Evolutionary conservation across 2,888 invertebrate genomes (phyloP).

Genomic region (Synergus gifuensis): DNA sequence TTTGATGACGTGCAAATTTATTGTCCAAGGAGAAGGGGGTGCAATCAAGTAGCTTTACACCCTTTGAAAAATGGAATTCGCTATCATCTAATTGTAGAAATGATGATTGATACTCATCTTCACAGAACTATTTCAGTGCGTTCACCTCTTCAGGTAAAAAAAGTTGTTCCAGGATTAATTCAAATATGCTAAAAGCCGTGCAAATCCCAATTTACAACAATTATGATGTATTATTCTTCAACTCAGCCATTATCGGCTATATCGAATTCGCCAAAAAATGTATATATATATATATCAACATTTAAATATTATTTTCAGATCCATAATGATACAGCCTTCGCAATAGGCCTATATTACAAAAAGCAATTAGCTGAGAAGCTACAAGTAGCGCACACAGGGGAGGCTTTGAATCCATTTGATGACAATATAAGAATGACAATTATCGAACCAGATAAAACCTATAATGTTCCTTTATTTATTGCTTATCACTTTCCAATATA

Average conservation of each 20-base stretch:
- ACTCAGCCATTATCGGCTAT: too few relatives aligned
- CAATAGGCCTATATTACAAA: slow-evolving; percentile 87
- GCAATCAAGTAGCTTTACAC: slow-evolving; percentile 83
- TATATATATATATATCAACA: too few relatives aligned
- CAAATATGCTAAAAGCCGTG: neutral
- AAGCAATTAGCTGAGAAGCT: slow-evolving; percentile 84
- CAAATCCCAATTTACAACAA: too few relatives aligned
- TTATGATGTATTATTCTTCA: too few relatives aligned
- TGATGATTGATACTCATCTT: slow-evolving; percentile 81
- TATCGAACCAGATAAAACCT: slow-evolving; percentile 86
- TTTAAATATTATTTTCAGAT: slow-evolving; percentile 78
- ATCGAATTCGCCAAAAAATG: too few relatives aligned
- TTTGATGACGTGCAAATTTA: slow-evolving; percentile 83
- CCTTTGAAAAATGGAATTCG: slow-evolving; percentile 82
- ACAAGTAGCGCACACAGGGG: slow-evolving; percentile 83
- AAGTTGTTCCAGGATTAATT: neutral
- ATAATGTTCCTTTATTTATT: slow-evolving; percentile 87
- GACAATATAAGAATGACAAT: slow-evolving; percentile 86
- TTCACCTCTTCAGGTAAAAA: slow-evolving; percentile 86
- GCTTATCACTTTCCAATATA: slow-evolving; percentile 90
- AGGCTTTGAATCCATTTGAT: slow-evolving; percentile 87
- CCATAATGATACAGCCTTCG: slow-evolving; percentile 87
- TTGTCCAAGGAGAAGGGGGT: slow-evolving; percentile 81
- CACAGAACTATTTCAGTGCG: slow-evolving; percentile 82
- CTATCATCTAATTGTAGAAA: slow-evolving; percentile 85